phyloP scores from a whole-genome alignment of 2,113 vertebrate genomes.

The Grallaria varia region DNA sequence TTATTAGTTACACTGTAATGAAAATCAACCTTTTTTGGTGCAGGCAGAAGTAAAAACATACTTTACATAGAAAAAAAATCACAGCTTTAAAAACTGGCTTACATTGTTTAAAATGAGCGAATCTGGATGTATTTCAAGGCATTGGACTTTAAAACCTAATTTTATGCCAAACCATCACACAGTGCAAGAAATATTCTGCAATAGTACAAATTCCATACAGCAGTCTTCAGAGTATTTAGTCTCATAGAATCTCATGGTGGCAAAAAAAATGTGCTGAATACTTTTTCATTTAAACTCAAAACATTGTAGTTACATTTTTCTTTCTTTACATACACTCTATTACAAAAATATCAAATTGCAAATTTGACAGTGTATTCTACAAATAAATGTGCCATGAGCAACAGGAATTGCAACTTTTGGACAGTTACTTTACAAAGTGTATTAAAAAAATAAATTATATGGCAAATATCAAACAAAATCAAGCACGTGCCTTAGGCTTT shows the following conservation, averaged over 20 bases:
- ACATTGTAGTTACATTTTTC: slow-evolving; percentile 22
- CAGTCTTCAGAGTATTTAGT: slow-evolving; percentile 55
- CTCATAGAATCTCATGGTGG: slow-evolving; percentile 27
- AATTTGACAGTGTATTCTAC: slow-evolving; percentile 61
- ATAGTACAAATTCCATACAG: slow-evolving; percentile 41
- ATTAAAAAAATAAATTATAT: slow-evolving; percentile 80
- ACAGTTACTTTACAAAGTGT: slow-evolving; percentile 67
- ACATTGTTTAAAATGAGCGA: slow-evolving; percentile 56
- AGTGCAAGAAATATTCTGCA: slow-evolving; percentile 46
- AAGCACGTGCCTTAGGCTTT: slow-evolving; percentile 59
- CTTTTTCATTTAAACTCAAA: slow-evolving; percentile 48
- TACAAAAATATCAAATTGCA: slow-evolving; percentile 44
- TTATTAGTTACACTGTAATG: slow-evolving; percentile 66
- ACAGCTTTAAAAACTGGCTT: slow-evolving; percentile 63
- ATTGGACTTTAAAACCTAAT: slow-evolving; percentile 47
- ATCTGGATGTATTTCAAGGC: slow-evolving; percentile 49
- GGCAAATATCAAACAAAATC: slow-evolving; percentile 50
- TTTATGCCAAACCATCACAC: slow-evolving; percentile 44
- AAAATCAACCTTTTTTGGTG: slow-evolving; percentile 51
- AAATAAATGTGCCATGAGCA: slow-evolving; percentile 48
- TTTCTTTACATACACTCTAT: slow-evolving; percentile 40
- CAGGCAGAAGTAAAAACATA: slow-evolving; percentile 65
- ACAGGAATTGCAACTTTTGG: slow-evolving; percentile 44
- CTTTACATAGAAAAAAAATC: slow-evolving; percentile 38
- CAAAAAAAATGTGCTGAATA: not conserved